Conservation (phyloP, 1,140 invertebrate genomes). For the Berghia stephanieae region DNA sequence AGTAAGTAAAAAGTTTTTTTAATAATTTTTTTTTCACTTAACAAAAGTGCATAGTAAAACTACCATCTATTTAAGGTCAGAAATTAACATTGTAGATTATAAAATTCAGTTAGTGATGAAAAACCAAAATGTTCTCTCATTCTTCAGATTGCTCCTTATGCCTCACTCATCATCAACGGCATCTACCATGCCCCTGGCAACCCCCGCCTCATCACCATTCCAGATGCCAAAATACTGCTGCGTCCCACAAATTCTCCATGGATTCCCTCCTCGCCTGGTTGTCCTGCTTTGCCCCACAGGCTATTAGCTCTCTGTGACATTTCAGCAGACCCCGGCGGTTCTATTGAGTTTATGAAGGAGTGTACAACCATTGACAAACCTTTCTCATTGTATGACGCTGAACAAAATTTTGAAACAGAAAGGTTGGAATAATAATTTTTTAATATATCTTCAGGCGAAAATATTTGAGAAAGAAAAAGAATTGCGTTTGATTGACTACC, state of each 20-base stretch:
- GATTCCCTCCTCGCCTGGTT: conserved; percentile 82
- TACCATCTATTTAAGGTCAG: no score
- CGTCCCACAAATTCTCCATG: conserved; percentile 89
- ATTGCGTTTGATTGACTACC: no score
- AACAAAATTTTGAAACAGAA: conserved; percentile 95
- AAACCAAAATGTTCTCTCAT: background rate
- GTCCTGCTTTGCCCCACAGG: conserved; percentile 86
- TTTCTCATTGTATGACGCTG: conserved; percentile 98
- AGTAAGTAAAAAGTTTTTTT: no score
- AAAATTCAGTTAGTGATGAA: background rate
- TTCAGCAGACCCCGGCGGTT: conserved; percentile 97
- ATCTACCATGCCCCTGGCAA: conserved; percentile 99
- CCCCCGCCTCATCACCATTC: conserved; percentile 94
- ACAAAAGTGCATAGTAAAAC: background rate
- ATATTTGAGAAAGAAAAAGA: no score
- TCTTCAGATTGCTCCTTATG: conserved; percentile 91
- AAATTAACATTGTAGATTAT: no score
- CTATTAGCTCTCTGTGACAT: conserved; percentile 92
- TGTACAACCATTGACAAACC: conserved; percentile 99
- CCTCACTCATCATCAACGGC: conserved; percentile 95
- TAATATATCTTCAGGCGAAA: no score
- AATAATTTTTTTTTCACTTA: conserved; percentile 17
- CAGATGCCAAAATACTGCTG: conserved; percentile 94
- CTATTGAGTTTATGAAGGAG: conserved; percentile 99
- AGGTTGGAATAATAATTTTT: conserved; percentile 73